Percentiles rank a stretch among this genome's conserved stretches.
Conservation (phyloP, 1,140 invertebrate species). For the Trichonephila clavata region DNA sequence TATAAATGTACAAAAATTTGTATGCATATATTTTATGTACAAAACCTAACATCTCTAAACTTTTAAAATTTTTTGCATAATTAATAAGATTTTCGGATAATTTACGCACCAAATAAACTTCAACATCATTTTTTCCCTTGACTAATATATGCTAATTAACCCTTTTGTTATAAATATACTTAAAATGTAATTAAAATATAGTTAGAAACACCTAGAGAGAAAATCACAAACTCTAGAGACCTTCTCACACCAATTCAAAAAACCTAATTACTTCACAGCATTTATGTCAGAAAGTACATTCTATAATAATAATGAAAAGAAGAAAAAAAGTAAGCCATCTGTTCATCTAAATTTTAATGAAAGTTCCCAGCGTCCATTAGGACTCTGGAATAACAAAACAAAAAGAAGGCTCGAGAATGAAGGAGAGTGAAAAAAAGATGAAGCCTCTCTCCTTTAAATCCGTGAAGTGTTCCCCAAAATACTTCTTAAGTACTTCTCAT, state of each 20-base stretch:
- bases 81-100: too few species aligned
- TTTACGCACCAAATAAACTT: too few species aligned
- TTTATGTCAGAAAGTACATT: slow-evolving; percentile 27
- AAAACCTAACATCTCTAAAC: too few species aligned
- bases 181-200: too few species aligned
- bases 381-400: not conserved
- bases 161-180: too few species aligned
- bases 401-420: not conserved
- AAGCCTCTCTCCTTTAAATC: slow-evolving; percentile 9
- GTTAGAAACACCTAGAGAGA: not conserved
- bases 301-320: not conserved
- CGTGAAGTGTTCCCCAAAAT: slow-evolving; percentile 50
- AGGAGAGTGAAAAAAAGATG: not conserved
- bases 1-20: too few species aligned
- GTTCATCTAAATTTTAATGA: slow-evolving; percentile 36
- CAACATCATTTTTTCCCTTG: too few species aligned
- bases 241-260: slow-evolving; percentile 3
- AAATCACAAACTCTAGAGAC: not conserved
- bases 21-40: too few species aligned
- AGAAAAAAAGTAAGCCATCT: not conserved
- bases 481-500: slow-evolving; percentile 57
- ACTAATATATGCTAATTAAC: too few species aligned
- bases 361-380: slow-evolving; percentile 43
- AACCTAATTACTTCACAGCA: slow-evolving; percentile 3
- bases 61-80: too few species aligned